Evolutionary conservation across 2,888 invertebrate species (phyloP).

Genomic region (Melanostoma scalare): DNA sequence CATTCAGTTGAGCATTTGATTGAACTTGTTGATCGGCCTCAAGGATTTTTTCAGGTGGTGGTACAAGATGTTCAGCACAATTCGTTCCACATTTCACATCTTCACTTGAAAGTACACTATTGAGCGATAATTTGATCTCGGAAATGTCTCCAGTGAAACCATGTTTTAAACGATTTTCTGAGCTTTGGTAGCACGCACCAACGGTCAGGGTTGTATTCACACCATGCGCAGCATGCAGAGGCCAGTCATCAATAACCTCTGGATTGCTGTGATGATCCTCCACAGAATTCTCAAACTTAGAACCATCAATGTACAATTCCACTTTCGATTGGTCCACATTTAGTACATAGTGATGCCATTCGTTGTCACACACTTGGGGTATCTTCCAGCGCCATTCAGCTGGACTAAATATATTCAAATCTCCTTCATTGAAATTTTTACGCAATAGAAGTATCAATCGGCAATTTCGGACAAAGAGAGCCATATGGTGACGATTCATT

Average conservation of each 20-base stretch:
- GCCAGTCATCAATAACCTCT: slow-evolving; percentile 99
- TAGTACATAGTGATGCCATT: slow-evolving; percentile 99
- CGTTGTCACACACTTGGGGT: slow-evolving; percentile 97
- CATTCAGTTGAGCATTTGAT: slow-evolving; percentile 85
- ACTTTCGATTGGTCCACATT: slow-evolving; percentile 94
- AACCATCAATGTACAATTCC: slow-evolving; percentile 94
- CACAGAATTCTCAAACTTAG: slow-evolving; percentile 80
- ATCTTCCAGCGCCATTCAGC: slow-evolving; percentile 99
- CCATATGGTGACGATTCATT: slow-evolving; percentile 99
- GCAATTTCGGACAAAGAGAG: slow-evolving; percentile 98
- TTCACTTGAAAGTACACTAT: slow-evolving; percentile 76
- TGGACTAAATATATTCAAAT: slow-evolving; percentile 96
- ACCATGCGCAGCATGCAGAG: slow-evolving; percentile 96
- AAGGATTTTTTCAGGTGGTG: slow-evolving; percentile 87
- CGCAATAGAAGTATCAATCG: slow-evolving; percentile 95
- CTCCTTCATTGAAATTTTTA: slow-evolving; percentile 95
- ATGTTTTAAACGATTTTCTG: slow-evolving; percentile 95
- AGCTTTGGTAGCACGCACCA: slow-evolving; percentile 99
- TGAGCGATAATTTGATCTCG: slow-evolving; percentile 79
- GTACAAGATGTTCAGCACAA: slow-evolving; percentile 81
- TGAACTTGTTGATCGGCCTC: slow-evolving; percentile 91
- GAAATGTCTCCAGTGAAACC: slow-evolving; percentile 82
- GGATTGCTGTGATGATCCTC: slow-evolving; percentile 88
- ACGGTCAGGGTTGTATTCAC: slow-evolving; percentile 96
- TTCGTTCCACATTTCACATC: slow-evolving; percentile 81